Evolutionary conservation across 1,140 invertebrate species (phyloP).

Genomic region (Heliconius congener): DNA sequence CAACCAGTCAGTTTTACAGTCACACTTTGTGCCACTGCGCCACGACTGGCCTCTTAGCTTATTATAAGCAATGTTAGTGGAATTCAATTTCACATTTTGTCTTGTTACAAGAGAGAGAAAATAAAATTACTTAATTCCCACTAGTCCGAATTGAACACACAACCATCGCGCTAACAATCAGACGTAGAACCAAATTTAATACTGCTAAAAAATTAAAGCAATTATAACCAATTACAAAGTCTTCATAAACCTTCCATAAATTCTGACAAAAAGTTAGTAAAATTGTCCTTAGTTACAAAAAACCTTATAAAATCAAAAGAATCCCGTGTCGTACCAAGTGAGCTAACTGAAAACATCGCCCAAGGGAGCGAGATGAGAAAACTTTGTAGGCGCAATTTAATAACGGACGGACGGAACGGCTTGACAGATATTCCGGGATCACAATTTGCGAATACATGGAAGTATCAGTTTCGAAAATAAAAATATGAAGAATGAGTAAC

Average conservation of each 20-base stretch:
- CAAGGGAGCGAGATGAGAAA: conserved; percentile 65
- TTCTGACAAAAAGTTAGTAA: background rate
- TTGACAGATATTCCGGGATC: conserved; percentile 52
- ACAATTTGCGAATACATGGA: conserved; percentile 37
- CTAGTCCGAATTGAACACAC: background rate
- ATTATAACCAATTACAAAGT: background rate
- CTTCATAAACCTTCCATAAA: conserved; percentile 8
- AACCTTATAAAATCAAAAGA: conserved; percentile 50
- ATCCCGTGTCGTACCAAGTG: conserved; percentile 44
- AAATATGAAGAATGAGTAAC: too few species aligned
- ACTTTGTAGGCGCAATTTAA: conserved; percentile 70
- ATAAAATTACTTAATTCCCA: background rate
- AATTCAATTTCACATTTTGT: too few species aligned
- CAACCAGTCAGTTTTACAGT: too few species aligned
- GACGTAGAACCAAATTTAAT: background rate
- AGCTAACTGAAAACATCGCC: conserved; percentile 52
- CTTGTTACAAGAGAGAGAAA: too few species aligned
- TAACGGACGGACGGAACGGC: conserved; percentile 56
- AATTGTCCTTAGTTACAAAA: conserved; percentile 6
- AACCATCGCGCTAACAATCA: too few species aligned
- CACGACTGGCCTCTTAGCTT: too few species aligned
- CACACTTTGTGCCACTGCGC: too few species aligned
- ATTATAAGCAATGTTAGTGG: too few species aligned
- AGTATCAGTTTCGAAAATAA: conserved; percentile 20
- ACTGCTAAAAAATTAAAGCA: background rate